Base-by-base conservation (phyloP, 2,888 invertebrate genomes). In the Ichneumoninae sp. region DNA sequence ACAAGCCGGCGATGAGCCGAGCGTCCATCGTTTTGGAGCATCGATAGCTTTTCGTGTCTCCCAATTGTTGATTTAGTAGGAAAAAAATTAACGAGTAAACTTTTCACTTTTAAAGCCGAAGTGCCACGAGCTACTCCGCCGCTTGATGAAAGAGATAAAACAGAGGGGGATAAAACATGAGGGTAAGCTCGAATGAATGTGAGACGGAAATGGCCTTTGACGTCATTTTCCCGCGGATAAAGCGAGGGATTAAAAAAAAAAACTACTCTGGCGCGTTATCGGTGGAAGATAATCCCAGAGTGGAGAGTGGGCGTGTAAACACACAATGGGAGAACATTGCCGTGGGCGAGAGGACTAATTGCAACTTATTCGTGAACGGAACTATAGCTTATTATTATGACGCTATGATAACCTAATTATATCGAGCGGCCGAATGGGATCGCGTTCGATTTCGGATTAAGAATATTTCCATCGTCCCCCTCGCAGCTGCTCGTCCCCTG, bases 351-450 rank as follows among this genome's bases (percentile, higher is more conserved):
- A 57, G 57, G 47, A 57, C 71, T 83, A 80, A 85, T 85, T 83
- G 82, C 80, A 52, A 76, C 80, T 74, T 54, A 82, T 84, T 84
- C 77, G 75, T 74, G 72, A 81, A 81, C 62, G 74, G 62, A 81
- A 83, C 57, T 57, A 47, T 54, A 70, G 65, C 75, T 54, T 66
- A 44, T 22, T 57, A 76, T 66, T 47, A 16, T 16, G 16, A 47
- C 1, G 44, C 3, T 16, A 16, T 47, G 16, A 47, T 4, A 47
- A 47, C 16, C 44, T 47, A 30, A 54, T 36, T 44, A 16, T 60
- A 74, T 62, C 70, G 50, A 62, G 26, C 57, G 71, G 3, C 16
- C 2, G 10, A 30, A 71, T 72, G 44, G 8, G 60, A 22, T 44
- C 72, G 13, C 16, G 57, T 62, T 78, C 65, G 74, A 74, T 81